Evolutionary conservation across 2,797 vertebrate genomes (phyloP).

Genomic region (Varecia variegata): DNA sequence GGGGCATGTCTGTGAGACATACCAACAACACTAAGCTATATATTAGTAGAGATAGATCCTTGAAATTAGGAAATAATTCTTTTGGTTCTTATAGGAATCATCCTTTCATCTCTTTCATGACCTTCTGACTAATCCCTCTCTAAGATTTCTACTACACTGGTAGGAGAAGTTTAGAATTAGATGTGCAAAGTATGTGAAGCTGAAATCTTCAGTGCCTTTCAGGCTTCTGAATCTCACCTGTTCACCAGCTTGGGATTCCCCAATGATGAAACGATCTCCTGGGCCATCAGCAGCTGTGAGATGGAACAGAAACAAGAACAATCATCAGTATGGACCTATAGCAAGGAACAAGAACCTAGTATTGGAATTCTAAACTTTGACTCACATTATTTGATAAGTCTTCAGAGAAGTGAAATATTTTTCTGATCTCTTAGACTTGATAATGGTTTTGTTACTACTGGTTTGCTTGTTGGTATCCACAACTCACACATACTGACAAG

Average conservation of each 20-base stretch:
- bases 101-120: conserved; percentile 44
- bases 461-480: conserved; percentile 9
- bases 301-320: conserved; percentile 76
- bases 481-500: not conserved
- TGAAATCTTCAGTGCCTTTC: conserved; percentile 8
- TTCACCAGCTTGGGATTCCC: conserved; percentile 98
- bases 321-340: conserved; percentile 48
- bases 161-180: not conserved
- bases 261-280: conserved; percentile 98
- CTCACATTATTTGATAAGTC: not conserved
- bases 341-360: conserved; percentile 15
- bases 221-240: conserved; percentile 88
- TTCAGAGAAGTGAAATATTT: conserved; percentile 33
- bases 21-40: not conserved
- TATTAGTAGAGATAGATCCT: not conserved
- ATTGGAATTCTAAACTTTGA: conserved; percentile 30
- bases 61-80: conserved; percentile 8
- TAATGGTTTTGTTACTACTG: not conserved
- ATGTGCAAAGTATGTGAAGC: not conserved
- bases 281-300: conserved; percentile 96
- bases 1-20: not conserved
- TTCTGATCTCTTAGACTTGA: not conserved
- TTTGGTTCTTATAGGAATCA: conserved; percentile 2
- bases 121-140: not conserved
- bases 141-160: conserved; percentile 2